Conservation (phyloP, 2,888 invertebrate species). For the Ecdyonurus torrentis region DNA sequence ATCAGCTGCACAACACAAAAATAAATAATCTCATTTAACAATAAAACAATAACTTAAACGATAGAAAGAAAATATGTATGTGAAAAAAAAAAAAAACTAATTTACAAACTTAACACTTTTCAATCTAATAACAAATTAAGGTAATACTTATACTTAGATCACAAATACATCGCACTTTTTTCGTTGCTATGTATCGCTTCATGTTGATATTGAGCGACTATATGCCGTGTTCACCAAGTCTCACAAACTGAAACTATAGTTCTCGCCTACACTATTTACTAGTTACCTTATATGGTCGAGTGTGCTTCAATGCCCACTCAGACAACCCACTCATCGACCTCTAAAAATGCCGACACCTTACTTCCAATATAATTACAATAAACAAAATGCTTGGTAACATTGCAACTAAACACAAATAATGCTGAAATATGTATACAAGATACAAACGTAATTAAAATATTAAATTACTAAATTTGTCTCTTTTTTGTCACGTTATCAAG, state of each 20-base stretch:
- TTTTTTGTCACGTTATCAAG: too few species aligned
- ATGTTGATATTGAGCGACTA: not conserved
- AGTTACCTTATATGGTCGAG: not conserved
- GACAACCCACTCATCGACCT: not conserved
- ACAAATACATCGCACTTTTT: not conserved
- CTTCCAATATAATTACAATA: too few species aligned
- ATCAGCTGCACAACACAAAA: constrained; percentile 34
- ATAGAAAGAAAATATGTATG: not conserved
- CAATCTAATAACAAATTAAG: too few species aligned
- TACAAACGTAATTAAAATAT: too few species aligned
- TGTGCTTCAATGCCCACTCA: not conserved
- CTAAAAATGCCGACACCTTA: not conserved
- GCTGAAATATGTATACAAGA: too few species aligned
- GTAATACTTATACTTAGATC: not conserved
- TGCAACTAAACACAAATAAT: too few species aligned
- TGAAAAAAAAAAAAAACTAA: not conserved
- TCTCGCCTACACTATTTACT: not conserved
- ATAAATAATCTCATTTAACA: constrained; percentile 12
- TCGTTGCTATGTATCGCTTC: not conserved
- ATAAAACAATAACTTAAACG: not conserved
- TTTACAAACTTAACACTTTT: too few species aligned
- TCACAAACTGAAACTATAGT: not conserved
- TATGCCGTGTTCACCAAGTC: not conserved
- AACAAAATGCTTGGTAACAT: too few species aligned
- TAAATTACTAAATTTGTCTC: too few species aligned